Base-by-base conservation (phyloP, 2,888 invertebrate species). In the Dryobota labecula region DNA sequence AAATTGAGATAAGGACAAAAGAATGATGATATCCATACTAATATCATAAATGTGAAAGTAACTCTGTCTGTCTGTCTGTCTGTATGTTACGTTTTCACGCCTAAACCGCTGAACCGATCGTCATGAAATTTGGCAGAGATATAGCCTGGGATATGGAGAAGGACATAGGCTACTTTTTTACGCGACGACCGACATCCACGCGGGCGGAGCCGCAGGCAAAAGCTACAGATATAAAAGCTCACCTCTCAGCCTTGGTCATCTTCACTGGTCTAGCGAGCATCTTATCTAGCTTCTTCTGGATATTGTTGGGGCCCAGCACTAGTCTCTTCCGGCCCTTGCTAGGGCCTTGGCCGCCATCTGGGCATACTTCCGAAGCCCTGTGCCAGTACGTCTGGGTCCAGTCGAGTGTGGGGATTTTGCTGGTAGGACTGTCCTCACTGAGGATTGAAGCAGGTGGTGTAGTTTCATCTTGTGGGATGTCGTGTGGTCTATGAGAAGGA, bases 181-280 rank as follows among this genome's bases (percentile, higher is more conserved):
- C n/a, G n/a, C n/a, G n/a, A n/a, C n/a, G n/a, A n/a, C n/a, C n/a
- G n/a, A n/a, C n/a, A n/a, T n/a, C n/a, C n/a, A n/a, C n/a, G n/a
- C n/a, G n/a, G n/a, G n/a, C n/a, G n/a, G n/a, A n/a, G n/a, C n/a
- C n/a, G n/a, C n/a, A n/a, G n/a, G n/a, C n/a, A n/a, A n/a, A n/a
- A n/a, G n/a, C n/a, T n/a, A n/a, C n/a, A n/a, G n/a, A n/a, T n/a
- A n/a, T n/a, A n/a, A n/a, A n/a, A 18, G 0, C 66, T 75, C 27
- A 90, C 90, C 84, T 88, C 11, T 86, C 89, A 5, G 86, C 91
- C 78, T 79, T 92, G 63, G 75, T 89, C 82, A 90, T 87, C 66
- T 88, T 88, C 5, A 87, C 87, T 0, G 92, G 92, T 61, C 88
- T 86, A 0, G 88, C 71, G 0, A 92, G 70, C 41, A 88, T 88